Percentiles rank a stretch among this genome's conserved stretches.
phyloP scores from a whole-genome alignment of 2,113 vertebrate genomes.

The Ondatra zibethicus region DNA sequence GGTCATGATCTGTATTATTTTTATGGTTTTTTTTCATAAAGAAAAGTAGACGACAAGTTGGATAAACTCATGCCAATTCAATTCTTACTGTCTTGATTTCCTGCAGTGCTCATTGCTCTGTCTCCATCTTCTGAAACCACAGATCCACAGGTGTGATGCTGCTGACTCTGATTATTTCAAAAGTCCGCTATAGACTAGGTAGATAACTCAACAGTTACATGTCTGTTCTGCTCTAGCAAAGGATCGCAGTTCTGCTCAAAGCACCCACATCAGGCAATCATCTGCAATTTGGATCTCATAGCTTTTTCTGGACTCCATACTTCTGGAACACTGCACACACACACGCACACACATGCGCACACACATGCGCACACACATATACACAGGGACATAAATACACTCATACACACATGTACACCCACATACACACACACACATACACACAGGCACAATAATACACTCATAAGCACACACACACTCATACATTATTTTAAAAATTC shows the following conservation, averaged over 20 bases:
- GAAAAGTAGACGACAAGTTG: background rate
- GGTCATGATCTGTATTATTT: background rate
- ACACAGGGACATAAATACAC: background rate
- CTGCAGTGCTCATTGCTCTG: background rate
- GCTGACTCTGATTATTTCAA: conserved; percentile 12
- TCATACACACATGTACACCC: background rate
- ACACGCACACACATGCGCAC: background rate
- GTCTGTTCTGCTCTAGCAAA: background rate
- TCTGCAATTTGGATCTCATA: too few species aligned
- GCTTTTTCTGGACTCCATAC: background rate
- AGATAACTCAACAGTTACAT: background rate
- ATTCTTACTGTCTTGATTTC: background rate
- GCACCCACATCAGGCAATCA: background rate
- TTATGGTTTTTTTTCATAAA: background rate
- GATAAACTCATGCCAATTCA: background rate
- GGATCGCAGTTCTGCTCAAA: background rate
- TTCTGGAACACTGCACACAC: background rate
- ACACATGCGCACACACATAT: background rate
- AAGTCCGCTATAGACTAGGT: background rate
- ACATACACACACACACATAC: background rate
- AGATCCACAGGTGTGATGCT: background rate
- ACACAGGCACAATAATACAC: too few species aligned
- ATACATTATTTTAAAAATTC: background rate
- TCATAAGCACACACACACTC: background rate
- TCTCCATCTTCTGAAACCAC: background rate